These are phyloP conservation scores for Drosophila antonietae DNA, from an alignment of 2,888 invertebrate species.

Conservation along the genomic window DNA sequence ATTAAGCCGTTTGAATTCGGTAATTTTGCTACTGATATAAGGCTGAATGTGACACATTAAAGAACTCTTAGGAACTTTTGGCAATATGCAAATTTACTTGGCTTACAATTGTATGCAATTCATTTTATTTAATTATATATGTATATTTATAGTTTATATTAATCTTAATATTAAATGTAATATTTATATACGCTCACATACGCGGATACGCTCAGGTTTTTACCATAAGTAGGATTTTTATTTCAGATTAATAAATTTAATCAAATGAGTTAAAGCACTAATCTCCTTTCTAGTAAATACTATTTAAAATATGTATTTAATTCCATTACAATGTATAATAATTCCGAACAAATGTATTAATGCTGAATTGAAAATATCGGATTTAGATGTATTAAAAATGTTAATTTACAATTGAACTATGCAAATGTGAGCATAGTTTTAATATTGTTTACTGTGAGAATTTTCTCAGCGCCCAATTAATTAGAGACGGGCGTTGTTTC, in stretches of 20 bases:
- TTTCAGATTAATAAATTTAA: no score
- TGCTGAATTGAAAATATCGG: not conserved
- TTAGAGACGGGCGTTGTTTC: constrained; percentile 29
- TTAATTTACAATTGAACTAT: constrained; percentile 45
- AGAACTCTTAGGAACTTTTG: not conserved
- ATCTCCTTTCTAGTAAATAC: not conserved
- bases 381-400: not conserved
- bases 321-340: not conserved
- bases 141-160: no score
- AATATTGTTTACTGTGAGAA: constrained; percentile 23
- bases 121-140: not conserved
- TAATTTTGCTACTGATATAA: not conserved
- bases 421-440: constrained; percentile 37
- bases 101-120: not conserved
- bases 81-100: not conserved
- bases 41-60: not conserved
- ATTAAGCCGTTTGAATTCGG: not conserved
- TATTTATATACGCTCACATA: not conserved
- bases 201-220: not conserved
- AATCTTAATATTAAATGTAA: not conserved
- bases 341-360: not conserved
- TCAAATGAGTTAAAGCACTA: no score
- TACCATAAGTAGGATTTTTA: no score
- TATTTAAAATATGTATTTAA: not conserved
- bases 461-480: constrained; percentile 49